Evolutionary conservation across 2,797 vertebrate species (phyloP).

Genomic region (Tinamus major): DNA sequence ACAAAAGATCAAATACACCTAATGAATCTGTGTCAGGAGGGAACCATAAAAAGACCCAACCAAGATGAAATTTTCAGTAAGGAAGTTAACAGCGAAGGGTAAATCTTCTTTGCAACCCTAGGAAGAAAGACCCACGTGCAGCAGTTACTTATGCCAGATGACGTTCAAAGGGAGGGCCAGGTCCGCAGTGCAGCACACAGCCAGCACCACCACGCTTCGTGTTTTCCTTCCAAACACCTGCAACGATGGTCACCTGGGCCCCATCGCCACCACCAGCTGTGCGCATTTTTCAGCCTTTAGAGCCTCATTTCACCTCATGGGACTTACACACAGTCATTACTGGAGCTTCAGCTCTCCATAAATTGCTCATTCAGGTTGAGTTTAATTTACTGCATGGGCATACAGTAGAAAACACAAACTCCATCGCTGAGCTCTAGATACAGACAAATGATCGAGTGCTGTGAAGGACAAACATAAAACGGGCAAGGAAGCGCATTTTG

Average conservation of each 20-base stretch:
- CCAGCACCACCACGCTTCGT: not conserved
- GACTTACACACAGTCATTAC: conserved; percentile 72
- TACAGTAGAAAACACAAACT: conserved; percentile 48
- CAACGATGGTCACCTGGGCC: not conserved
- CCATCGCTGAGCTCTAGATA: not conserved
- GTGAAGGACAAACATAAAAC: not conserved
- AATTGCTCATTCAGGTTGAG: conserved; percentile 54
- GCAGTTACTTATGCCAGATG: not conserved
- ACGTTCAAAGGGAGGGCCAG: not conserved
- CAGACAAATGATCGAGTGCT: not conserved
- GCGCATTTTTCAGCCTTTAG: conserved; percentile 60
- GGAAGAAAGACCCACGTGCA: not conserved
- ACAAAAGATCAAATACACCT: not conserved
- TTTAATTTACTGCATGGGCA: conserved; percentile 61
- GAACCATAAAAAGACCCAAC: conserved; percentile 54
- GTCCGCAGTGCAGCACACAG: not conserved
- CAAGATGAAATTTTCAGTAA: conserved; percentile 49
- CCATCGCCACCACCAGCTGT: not conserved
- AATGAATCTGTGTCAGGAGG: conserved; percentile 20
- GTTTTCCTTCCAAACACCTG: not conserved
- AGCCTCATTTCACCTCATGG: conserved; percentile 51
- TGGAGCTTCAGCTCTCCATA: conserved; percentile 57
- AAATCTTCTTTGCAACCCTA: conserved; percentile 3
- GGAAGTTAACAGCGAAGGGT: not conserved
- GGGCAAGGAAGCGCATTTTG: not conserved